Base-by-base conservation (phyloP, 2,888 invertebrate species). In the Orthosia gracilis region DNA sequence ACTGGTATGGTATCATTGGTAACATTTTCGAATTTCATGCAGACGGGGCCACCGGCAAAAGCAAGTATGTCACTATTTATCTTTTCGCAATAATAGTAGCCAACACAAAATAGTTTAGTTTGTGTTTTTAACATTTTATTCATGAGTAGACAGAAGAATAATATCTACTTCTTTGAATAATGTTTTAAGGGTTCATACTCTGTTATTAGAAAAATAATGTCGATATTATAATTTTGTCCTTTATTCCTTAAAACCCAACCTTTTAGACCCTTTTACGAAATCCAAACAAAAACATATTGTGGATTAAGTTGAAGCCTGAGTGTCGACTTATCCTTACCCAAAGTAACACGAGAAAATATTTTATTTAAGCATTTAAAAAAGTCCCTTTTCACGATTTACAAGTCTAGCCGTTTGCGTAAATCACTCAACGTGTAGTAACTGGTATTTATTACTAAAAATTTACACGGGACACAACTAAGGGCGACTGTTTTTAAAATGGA, bases 341-440 rank as follows among this genome's bases (percentile, higher is more conserved):
- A 73, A 54, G 52, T 72, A 59, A 69, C 26, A 52, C 40, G 40
- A 62, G 12, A 61, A 68, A 71, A 71, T 40, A 26, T 63, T 52
- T 63, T 52, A 78, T 63, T 52, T 47, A 12, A 23, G n/a, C 11
- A 31, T 62, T 77, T 54, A 21, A 72, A 76, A 76, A 78, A 18
- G 31, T 15, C 52, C 23, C 21, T 58, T 78, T 59, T 54, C 52
- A 58, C 76, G 9, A 49, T 78, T 63, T 54, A 71, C 63, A 58
- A 76, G 58, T 72, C 52, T 59, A 52, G 40, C 23, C n/a, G 13
- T 50, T 58, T 50, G 12, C 65, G 50, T 80, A 82, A 80, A 80
- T 80, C 69, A 82, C 73, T 82, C 73, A 55, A 69, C 31, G 47
- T 62, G 72, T 58, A 67, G 40, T 50, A 59, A 68, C 62, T 61